phyloP scores from a whole-genome alignment of 2,888 invertebrate genomes.

The Kryphioiulus occultus region DNA sequence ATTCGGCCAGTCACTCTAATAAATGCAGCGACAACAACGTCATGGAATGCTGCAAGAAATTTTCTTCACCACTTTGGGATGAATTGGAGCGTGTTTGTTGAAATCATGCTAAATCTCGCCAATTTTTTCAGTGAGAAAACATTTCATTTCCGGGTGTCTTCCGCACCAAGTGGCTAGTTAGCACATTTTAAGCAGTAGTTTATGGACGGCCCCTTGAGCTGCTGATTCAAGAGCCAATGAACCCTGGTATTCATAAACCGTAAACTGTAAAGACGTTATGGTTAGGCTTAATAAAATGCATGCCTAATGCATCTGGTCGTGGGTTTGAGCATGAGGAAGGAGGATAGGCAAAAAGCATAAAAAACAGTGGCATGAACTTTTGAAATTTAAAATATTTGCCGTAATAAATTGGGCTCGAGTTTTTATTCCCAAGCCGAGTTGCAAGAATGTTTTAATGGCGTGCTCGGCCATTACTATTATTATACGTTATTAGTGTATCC shows the following conservation, averaged over 20 bases:
- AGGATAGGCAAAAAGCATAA: neutral
- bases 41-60: too few species aligned
- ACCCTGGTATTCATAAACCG: neutral
- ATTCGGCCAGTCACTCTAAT: too few species aligned
- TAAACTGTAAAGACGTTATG: neutral
- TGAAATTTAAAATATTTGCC: neutral
- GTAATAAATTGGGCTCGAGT: neutral
- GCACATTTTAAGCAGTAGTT: neutral
- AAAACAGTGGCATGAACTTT: neutral
- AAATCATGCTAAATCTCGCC: too few species aligned
- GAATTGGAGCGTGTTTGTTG: too few species aligned
- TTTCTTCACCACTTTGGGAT: too few species aligned
- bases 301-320: neutral
- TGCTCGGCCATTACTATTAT: neutral
- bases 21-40: too few species aligned
- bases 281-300: neutral
- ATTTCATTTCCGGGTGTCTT: too few species aligned
- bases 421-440: neutral
- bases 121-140: too few species aligned
- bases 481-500: neutral
- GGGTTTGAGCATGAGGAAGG: neutral
- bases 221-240: neutral
- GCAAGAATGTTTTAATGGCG: neutral
- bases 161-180: too few species aligned
- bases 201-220: neutral